Evolutionary conservation across 1,140 invertebrate genomes (phyloP), one percentile per base, ranked within the genome.

Genomic region (Druon quercuslanigerum): DNA sequence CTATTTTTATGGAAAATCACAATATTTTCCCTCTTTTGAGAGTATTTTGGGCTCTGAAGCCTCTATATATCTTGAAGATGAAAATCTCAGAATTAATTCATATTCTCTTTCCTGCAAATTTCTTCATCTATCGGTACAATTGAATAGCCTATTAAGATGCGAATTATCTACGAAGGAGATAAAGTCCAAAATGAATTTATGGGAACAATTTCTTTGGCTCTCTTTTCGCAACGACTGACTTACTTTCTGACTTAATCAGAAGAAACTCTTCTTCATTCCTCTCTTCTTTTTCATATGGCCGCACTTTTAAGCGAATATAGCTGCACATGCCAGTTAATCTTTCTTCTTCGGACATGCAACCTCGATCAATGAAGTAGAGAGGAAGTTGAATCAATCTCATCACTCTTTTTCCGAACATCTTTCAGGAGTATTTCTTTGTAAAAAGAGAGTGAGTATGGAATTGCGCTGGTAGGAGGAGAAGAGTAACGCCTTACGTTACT

Each of bases 131-230:
- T 46, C 0, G 16, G 0, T 56, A n/a, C 12, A 17, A 12, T 20
- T 56, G 1, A 8, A 20, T 1, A 12, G 20, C 33, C n/a, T 66
- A 66, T 66, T 40, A 66, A 66, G 60, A 9, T 66, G 60, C 33
- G 33, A 14, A 66, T 66, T 40, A 66, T 66, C 25, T 66, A 7
- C 33, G 25, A 66, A 66, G 33, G 33, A 66, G 60, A 66, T 66
- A 66, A 66, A 66, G 60, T 66, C 60, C 33, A 66, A 66, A 66
- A 20, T 66, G 9, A 66, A 66, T 66, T 66, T 25, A 66, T 66
- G 60, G 12, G 60, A 40, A 66, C 60, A 66, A 66, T 40, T 66
- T 66, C 60, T 66, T 66, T 7, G 33, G 20, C 25, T 66, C 57
- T 66, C 25, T n/a, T 40, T 66, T 66, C 16, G 17, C n/a, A 3